Conservation (phyloP, 2,888 invertebrate species). For the Meloe dianella region DNA sequence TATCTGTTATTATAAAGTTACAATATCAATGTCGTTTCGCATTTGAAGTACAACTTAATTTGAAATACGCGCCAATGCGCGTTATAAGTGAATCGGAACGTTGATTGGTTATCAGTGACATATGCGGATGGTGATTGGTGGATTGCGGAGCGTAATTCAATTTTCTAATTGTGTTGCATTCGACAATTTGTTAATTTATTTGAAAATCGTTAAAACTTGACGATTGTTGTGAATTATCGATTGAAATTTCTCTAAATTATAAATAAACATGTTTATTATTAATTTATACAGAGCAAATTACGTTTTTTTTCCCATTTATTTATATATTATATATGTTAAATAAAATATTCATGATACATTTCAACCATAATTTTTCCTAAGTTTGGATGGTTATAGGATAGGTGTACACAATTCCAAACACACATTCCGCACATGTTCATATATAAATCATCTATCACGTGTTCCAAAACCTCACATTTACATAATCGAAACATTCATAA, state of each 20-base stretch:
- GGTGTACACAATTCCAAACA: conserved; percentile 25
- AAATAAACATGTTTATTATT: conserved; percentile 15
- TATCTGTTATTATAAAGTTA: neutral
- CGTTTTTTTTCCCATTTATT: no score
- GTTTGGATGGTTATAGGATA: conserved; percentile 7
- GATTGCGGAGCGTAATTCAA: no score
- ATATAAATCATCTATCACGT: conserved; percentile 39
- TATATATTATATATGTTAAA: no score
- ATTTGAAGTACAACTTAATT: neutral
- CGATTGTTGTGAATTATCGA: no score
- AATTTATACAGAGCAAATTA: conserved; percentile 25
- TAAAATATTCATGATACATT: no score
- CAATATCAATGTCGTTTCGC: neutral
- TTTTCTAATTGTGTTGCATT: no score
- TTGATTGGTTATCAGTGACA: neutral
- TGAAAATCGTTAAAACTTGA: no score
- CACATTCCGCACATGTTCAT: conserved; percentile 34
- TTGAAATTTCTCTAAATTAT: no score
- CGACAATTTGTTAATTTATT: no score
- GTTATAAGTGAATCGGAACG: neutral
- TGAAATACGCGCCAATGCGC: neutral
- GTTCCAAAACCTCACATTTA: conserved; percentile 39
- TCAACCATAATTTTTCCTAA: conserved; percentile 13
- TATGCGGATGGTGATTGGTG: no score
- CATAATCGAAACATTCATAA: conserved; percentile 45